Percentiles rank a stretch among this genome's conserved stretches.
These are phyloP conservation scores for Limnephilus auricula DNA, from an alignment of 2,888 invertebrate species.

Conservation along the genomic window DNA sequence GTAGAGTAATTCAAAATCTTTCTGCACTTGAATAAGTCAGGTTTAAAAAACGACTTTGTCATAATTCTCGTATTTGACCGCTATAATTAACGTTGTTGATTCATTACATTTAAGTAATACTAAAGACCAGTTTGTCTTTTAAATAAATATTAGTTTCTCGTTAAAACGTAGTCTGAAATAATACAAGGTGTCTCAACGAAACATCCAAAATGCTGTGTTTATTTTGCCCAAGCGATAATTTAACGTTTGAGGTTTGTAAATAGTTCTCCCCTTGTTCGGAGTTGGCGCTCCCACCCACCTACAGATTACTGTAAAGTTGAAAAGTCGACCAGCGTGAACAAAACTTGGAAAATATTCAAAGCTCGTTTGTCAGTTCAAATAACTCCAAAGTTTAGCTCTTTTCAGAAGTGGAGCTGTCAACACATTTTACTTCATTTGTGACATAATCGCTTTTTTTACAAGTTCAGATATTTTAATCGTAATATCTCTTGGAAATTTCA, in stretches of 20 bases:
- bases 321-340: slow-evolving; percentile 50
- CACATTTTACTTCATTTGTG: slow-evolving; percentile 25
- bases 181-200: not conserved
- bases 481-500: not conserved
- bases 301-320: slow-evolving; percentile 46
- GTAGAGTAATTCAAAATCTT: not conserved
- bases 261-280: slow-evolving; percentile 45
- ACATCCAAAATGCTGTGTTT: not conserved
- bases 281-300: slow-evolving; percentile 15
- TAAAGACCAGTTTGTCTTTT: not conserved
- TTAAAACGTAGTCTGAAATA: not conserved
- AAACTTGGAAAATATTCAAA: slow-evolving; percentile 49
- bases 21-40: not conserved
- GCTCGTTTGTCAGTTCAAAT: slow-evolving; percentile 50
- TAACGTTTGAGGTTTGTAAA: slow-evolving; percentile 52
- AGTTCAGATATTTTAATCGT: not conserved
- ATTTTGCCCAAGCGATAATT: slow-evolving; percentile 24
- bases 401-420: slow-evolving; percentile 27
- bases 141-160: not conserved
- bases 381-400: slow-evolving; percentile 31
- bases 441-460: slow-evolving; percentile 9
- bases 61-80: not conserved
- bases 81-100: not conserved
- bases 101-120: not conserved
- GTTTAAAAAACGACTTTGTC: not conserved